Conservation (phyloP, 2,113 vertebrate species). For the Mirza zaza region DNA sequence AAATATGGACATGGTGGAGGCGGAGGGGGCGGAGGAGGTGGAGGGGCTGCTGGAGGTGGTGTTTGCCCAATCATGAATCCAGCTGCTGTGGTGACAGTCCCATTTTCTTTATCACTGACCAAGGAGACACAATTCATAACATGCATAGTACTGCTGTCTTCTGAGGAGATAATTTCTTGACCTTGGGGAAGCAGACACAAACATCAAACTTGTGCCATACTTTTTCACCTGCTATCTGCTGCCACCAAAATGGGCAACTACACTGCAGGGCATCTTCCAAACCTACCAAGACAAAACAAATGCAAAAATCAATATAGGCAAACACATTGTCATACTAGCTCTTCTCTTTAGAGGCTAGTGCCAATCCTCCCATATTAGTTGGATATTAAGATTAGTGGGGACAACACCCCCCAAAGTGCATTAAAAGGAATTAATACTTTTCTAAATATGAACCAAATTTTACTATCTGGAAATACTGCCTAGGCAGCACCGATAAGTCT, state of each 20-base stretch:
- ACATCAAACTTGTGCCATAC: constrained; percentile 23
- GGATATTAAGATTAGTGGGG: not conserved
- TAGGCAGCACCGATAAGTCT: not conserved
- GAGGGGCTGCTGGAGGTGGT: constrained; percentile 49
- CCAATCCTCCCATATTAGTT: not conserved
- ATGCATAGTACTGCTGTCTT: constrained; percentile 88
- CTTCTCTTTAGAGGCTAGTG: not conserved
- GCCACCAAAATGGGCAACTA: not conserved
- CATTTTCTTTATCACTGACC: constrained; percentile 90
- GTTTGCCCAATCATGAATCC: constrained; percentile 84
- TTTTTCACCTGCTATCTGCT: constrained; percentile 44
- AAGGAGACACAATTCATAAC: constrained; percentile 94
- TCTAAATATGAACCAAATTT: not conserved
- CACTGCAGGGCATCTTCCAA: constrained; percentile 62
- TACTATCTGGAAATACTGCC: not conserved
- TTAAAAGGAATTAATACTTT: not conserved
- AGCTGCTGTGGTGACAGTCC: constrained; percentile 82
- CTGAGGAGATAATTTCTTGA: constrained; percentile 78
- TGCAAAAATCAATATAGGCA: constrained; percentile 28
- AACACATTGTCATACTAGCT: accelerated
- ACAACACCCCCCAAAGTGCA: not conserved
- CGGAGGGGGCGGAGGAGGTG: constrained; percentile 70
- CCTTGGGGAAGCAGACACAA: constrained; percentile 56
- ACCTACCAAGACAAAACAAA: constrained; percentile 72
- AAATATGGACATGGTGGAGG: constrained; percentile 60